These are phyloP conservation scores for Oscheius onirici DNA, from an alignment of 2,888 invertebrate species.

Conservation along the genomic window DNA sequence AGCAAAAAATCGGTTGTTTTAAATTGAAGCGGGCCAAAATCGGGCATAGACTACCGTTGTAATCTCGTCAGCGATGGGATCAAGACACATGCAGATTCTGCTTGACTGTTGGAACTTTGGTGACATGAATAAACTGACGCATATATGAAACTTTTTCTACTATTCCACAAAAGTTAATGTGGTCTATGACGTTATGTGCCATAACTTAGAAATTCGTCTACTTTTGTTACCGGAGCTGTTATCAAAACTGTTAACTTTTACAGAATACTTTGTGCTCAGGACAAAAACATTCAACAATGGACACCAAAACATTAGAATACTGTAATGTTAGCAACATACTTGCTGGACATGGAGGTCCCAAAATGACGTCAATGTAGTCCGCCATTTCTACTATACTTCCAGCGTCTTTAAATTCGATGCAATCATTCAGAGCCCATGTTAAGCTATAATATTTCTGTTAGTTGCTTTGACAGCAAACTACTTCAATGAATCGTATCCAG, in stretches of 20 bases:
- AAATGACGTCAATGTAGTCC: conserved; percentile 41
- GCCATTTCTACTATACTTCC: conserved; percentile 43
- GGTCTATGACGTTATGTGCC: too few species aligned
- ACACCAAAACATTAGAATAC: background rate
- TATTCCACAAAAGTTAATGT: background rate
- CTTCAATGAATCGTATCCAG: conserved; percentile 42
- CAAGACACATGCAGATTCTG: background rate
- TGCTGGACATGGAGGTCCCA: conserved; percentile 51
- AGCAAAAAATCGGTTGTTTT: background rate
- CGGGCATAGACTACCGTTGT: background rate
- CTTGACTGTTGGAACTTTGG: background rate
- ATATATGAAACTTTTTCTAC: background rate
- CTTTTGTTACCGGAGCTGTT: too few species aligned
- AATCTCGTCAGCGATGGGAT: background rate
- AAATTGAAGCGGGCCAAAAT: too few species aligned
- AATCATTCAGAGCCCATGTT: conserved; percentile 46
- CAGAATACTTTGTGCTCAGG: too few species aligned
- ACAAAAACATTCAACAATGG: too few species aligned
- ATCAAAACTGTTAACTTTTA: too few species aligned
- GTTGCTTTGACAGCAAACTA: background rate
- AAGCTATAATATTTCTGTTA: conserved; percentile 8
- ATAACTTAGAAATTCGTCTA: too few species aligned
- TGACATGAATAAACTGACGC: too few species aligned
- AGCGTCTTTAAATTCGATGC: conserved; percentile 39
- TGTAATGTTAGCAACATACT: conserved; percentile 29